Evolutionary conservation across 1,140 invertebrate species (phyloP), one percentile per base, ranked within the genome.

Genomic region (Scylla paramamosain): DNA sequence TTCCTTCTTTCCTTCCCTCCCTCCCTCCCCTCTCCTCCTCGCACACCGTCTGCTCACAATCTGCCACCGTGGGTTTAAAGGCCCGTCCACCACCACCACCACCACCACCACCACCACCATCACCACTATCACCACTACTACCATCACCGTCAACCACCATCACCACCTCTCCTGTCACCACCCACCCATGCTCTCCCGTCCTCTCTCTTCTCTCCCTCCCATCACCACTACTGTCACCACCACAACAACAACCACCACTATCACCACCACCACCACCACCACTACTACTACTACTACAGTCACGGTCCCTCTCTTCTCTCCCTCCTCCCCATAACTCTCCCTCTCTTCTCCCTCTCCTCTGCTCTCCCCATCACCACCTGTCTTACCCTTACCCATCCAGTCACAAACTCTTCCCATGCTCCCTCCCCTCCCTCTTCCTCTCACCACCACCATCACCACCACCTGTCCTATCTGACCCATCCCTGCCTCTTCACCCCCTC

Each of bases 21-120:
- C 29, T 20, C 82, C 86, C 28, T 45, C 31, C 32, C n/a, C 82
- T 28, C 82, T 77, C 39, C 31, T 29, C 92, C 39, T 29, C 59
- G 8, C 48, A 14, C 25, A 29, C 82, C 83, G n/a, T 52, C 32
- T 86, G 45, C 46, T 45, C 89, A 20, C 89, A 91, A 91, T 48
- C 89, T 52, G 89, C 77, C 92, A 25, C 16, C 52, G 31, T 77
- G 25, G 77, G 48, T 82, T 89, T 89, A 89, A 89, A 89, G 28
- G 31, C 87, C 29, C 10, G 39, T 39, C 1, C 39, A 6, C 39
- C 39, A 39, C 39, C 39, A 39, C 39, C 39, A 39, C 25, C 25
- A 25, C 16, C 28, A 10, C 28, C 20, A 83, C 4, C 77, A 83
- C 28, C 77, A 25, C 20, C 4, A n/a, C 77, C 28, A n/a, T 6